Evolutionary conservation across 2,888 invertebrate species (phyloP).

Genomic region (Bedellia somnulentella): DNA sequence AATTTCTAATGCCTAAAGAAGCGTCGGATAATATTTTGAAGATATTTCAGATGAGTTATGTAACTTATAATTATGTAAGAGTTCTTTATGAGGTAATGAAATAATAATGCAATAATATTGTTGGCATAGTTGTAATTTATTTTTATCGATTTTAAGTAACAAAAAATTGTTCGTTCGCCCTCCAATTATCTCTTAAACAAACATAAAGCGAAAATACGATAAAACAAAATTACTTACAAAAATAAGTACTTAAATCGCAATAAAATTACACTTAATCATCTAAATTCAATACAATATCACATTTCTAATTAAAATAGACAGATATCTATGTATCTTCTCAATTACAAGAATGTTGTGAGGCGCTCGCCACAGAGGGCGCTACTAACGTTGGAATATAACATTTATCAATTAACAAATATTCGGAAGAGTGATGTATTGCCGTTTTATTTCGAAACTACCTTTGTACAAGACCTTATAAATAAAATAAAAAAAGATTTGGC

Average conservation of each 20-base stretch:
- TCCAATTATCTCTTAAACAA: conserved; percentile 45
- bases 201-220: conserved; percentile 17
- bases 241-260: conserved; percentile 41
- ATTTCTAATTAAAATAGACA: conserved; percentile 62
- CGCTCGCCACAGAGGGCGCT: too few relatives aligned
- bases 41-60: too few relatives aligned
- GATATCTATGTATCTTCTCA: conserved; percentile 46
- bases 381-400: too few relatives aligned
- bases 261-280: conserved; percentile 49
- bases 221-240: conserved; percentile 44
- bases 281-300: conserved; percentile 57
- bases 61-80: too few relatives aligned
- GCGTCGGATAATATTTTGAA: too few relatives aligned
- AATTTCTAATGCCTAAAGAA: too few relatives aligned
- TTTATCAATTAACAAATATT: too few relatives aligned
- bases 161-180: conserved; percentile 37
- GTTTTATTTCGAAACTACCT: conserved; percentile 18
- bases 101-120: conserved; percentile 17
- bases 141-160: conserved; percentile 60
- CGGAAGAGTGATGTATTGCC: conserved; percentile 54
- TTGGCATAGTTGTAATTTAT: conserved; percentile 60
- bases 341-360: too few relatives aligned
- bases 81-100: background rate
- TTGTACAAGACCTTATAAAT: conserved; percentile 39
- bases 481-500: conserved; percentile 34